A percentile compares a stretch with the other conserved stretches of the same genome.
These are phyloP conservation scores for Apotomis capreana DNA, from an alignment of 2,888 invertebrate species.

Conservation along the genomic window DNA sequence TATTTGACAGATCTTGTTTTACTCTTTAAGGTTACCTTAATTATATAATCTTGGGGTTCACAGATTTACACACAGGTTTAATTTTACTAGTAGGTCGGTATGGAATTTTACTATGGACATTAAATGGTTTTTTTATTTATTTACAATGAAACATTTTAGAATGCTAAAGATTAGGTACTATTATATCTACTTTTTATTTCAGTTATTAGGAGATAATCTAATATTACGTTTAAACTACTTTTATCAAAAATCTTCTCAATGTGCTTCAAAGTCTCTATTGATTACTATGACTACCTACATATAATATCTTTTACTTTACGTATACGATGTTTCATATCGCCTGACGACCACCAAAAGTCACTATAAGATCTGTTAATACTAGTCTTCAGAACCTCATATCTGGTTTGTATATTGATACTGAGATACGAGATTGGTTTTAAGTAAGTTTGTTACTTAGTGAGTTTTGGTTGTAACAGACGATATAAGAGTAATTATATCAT, in stretches of 20 bases:
- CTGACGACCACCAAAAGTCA: too few relatives aligned
- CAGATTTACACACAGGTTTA: not conserved
- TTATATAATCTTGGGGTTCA: not conserved
- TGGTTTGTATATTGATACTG: too few relatives aligned
- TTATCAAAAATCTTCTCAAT: constrained; percentile 11
- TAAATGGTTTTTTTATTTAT: not conserved
- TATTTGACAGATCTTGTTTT: not conserved
- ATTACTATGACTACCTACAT: constrained; percentile 39
- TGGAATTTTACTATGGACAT: not conserved
- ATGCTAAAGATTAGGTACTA: not conserved
- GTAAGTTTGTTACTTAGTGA: too few relatives aligned
- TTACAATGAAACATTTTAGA: not conserved
- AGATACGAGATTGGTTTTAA: too few relatives aligned
- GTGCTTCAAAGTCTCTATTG: constrained; percentile 21
- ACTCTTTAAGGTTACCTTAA: not conserved
- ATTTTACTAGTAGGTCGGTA: not conserved
- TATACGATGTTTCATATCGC: constrained; percentile 2
- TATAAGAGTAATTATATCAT: constrained; percentile 12
- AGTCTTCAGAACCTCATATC: too few relatives aligned
- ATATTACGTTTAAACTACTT: constrained; percentile 22
- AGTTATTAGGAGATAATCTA: constrained; percentile 13
- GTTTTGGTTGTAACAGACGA: too few relatives aligned
- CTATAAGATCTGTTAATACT: too few relatives aligned
- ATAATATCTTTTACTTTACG: constrained; percentile 16
- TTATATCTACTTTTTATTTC: constrained; percentile 5